Percentiles rank a stretch among this genome's conserved stretches.
Evolutionary conservation across 2,888 invertebrate species (phyloP).

Genomic region (Magallana nippona): DNA sequence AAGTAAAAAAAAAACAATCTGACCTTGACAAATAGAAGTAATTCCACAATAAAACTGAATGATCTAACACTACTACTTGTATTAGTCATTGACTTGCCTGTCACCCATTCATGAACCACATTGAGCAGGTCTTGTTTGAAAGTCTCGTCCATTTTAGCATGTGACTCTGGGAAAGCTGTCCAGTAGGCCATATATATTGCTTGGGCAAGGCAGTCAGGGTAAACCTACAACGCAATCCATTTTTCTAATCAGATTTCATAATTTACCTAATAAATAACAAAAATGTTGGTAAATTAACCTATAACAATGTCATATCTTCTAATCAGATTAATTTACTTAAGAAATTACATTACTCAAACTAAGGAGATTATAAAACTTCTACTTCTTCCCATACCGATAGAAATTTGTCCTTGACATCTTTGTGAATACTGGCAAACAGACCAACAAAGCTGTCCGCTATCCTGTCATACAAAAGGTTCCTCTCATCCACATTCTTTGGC

Average conservation of each 20-base stretch:
- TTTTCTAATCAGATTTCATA: too few species aligned
- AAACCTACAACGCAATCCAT: slow-evolving; percentile 65
- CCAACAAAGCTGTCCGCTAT: slow-evolving; percentile 79
- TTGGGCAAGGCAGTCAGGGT: slow-evolving; percentile 76
- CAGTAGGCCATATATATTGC: slow-evolving; percentile 73
- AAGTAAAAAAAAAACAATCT: too few species aligned
- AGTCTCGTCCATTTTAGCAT: slow-evolving; percentile 70
- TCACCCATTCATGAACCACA: slow-evolving; percentile 74
- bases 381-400: slow-evolving; percentile 65
- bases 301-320: too few species aligned
- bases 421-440: slow-evolving; percentile 77
- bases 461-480: slow-evolving; percentile 76
- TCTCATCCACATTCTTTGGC: slow-evolving; percentile 66
- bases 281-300: too few species aligned
- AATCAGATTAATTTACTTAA: not conserved
- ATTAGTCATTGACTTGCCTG: slow-evolving; percentile 65
- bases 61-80: not conserved
- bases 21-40: too few species aligned
- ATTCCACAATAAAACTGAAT: not conserved
- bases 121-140: slow-evolving; percentile 76
- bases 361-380: not conserved
- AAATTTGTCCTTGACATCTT: slow-evolving; percentile 78
- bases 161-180: slow-evolving; percentile 78
- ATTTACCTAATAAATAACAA: too few species aligned
- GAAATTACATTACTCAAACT: not conserved